These are phyloP conservation scores for Lithophane leautieri DNA, from an alignment of 2,888 invertebrate genomes.

Conservation along the genomic window DNA sequence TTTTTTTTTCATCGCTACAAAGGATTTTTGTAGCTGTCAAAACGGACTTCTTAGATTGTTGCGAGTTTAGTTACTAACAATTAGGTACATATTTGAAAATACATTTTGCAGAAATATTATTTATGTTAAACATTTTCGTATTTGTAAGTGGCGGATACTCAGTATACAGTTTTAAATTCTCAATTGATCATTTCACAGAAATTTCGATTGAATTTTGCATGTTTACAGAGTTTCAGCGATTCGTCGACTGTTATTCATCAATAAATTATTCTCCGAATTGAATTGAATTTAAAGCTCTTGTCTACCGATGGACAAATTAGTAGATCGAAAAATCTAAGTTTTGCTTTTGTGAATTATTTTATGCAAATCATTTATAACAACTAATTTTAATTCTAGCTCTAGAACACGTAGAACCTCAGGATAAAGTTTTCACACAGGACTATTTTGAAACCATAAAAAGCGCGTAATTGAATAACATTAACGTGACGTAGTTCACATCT, in stretches of 20 bases:
- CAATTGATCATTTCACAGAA: neutral
- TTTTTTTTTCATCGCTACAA: no score
- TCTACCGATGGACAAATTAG: neutral
- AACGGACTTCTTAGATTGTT: no score
- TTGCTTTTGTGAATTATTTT: neutral
- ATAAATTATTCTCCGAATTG: neutral
- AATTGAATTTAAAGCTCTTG: neutral
- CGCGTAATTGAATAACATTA: slow-evolving; percentile 8
- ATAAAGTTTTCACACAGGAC: neutral
- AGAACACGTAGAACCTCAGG: slow-evolving; percentile 2
- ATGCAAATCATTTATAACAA: no score
- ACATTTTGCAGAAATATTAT: neutral
- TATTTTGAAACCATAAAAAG: slow-evolving; percentile 21
- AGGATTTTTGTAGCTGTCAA: no score
- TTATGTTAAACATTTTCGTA: neutral
- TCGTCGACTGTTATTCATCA: neutral
- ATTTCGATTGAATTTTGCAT: neutral
- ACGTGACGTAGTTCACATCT: neutral
- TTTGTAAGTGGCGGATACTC: neutral
- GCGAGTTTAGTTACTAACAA: no score
- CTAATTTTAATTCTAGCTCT: neutral
- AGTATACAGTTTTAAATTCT: neutral
- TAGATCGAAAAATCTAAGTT: neutral
- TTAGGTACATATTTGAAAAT: neutral
- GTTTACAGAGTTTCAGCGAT: neutral